phyloP scores from a whole-genome alignment of 2,797 vertebrate species.

The Hypotaenidia okinawae region DNA sequence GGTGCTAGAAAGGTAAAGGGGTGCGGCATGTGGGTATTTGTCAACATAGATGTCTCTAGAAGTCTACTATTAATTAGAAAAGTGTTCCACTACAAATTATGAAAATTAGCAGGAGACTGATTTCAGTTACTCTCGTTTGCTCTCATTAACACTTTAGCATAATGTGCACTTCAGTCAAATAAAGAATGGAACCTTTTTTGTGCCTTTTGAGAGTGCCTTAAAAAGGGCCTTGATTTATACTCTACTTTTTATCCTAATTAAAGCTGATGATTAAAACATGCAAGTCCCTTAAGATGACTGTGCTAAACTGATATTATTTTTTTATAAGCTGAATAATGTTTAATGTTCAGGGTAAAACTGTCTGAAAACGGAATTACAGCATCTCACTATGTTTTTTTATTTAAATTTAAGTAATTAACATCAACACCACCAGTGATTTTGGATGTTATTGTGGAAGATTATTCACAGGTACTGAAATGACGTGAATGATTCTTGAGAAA shows the following conservation, averaged over 20 bases:
- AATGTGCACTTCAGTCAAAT: conserved; percentile 47
- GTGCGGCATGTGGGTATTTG: neutral
- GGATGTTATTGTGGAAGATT: neutral
- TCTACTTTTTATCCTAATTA: conserved; percentile 64
- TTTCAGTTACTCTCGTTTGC: conserved; percentile 44
- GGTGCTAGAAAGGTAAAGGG: neutral
- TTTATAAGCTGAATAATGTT: conserved; percentile 23
- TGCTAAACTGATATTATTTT: conserved; percentile 17
- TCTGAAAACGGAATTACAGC: neutral
- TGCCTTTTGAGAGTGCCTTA: conserved; percentile 51
- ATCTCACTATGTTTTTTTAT: neutral
- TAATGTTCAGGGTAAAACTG: conserved; percentile 31
- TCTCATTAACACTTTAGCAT: conserved; percentile 46
- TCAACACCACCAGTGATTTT: neutral
- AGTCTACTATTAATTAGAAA: conserved; percentile 61
- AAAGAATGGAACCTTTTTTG: conserved; percentile 37
- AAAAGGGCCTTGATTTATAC: conserved; percentile 57
- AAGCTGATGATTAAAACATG: conserved; percentile 66
- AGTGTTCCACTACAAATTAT: conserved; percentile 53
- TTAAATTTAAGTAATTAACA: neutral
- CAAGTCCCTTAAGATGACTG: conserved; percentile 42
- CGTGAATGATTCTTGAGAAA: neutral
- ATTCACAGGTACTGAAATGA: neutral
- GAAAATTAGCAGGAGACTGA: conserved; percentile 47
- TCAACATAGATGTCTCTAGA: conserved; percentile 29